Conservation (phyloP, 1,140 invertebrate genomes). For the Homarus americanus region DNA sequence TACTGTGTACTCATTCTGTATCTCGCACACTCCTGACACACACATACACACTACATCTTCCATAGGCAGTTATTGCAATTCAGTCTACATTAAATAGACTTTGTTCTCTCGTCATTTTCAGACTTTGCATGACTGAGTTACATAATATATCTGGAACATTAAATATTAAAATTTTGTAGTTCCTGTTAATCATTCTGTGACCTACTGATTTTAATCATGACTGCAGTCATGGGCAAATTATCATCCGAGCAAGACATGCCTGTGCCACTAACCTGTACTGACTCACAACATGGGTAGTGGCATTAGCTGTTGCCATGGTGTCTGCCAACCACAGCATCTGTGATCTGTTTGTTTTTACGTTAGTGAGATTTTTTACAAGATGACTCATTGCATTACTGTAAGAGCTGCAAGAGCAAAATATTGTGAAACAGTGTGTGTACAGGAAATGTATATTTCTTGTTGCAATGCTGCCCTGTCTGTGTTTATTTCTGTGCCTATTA, state of each 20-base stretch:
- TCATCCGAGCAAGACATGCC: slow-evolving; percentile 34
- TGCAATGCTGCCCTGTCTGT: slow-evolving; percentile 51
- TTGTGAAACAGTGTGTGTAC: slow-evolving; percentile 20
- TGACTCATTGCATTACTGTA: slow-evolving; percentile 62
- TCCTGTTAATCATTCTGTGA: slow-evolving; percentile 40
- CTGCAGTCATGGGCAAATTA: slow-evolving; percentile 40
- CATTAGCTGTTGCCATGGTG: slow-evolving; percentile 7
- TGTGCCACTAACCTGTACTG: slow-evolving; percentile 7
- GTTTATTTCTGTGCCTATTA: slow-evolving; percentile 53
- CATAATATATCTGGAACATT: slow-evolving; percentile 5
- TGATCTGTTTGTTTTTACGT: slow-evolving; percentile 68
- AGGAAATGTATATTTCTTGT: slow-evolving; percentile 41
- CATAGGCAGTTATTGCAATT: not conserved
- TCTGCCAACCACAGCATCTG: slow-evolving; percentile 63
- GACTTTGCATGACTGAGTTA: slow-evolving; percentile 33
- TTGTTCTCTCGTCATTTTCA: slow-evolving; percentile 13
- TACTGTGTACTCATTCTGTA: too few species aligned
- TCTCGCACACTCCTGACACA: not conserved
- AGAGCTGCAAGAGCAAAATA: slow-evolving; percentile 63
- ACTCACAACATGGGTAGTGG: slow-evolving; percentile 19
- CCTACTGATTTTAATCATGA: slow-evolving; percentile 28
- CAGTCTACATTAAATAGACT: slow-evolving; percentile 7
- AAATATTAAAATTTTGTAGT: slow-evolving; percentile 25
- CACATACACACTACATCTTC: not conserved
- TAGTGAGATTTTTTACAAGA: slow-evolving; percentile 64